Conservation (phyloP, 2,888 invertebrate species). For the Tipula confusa region DNA sequence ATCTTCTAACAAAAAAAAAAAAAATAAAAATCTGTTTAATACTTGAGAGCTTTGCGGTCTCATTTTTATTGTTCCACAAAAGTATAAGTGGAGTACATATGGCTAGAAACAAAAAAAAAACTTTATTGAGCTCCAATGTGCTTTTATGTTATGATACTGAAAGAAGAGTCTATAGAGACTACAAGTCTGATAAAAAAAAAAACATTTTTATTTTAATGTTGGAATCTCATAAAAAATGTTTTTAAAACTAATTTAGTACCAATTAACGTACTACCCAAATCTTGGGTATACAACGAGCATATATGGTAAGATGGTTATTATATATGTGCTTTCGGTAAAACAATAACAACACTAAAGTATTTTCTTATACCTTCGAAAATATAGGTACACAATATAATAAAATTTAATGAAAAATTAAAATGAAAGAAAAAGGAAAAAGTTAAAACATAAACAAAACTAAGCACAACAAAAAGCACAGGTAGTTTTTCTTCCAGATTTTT, state of each 20-base stretch:
- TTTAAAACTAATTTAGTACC: not conserved
- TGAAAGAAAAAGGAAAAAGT: not conserved
- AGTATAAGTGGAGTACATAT: not conserved
- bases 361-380: not conserved
- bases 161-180: not conserved
- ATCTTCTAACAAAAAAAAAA: not conserved
- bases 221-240: conserved; percentile 12
- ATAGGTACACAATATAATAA: not conserved
- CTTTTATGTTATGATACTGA: not conserved
- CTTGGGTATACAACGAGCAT: not conserved
- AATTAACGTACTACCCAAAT: conserved; percentile 16
- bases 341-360: not conserved
- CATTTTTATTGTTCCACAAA: not conserved
- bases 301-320: not conserved
- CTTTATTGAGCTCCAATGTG: not conserved
- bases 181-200: not conserved
- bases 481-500: not conserved
- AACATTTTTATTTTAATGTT: not conserved
- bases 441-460: conserved; percentile 12
- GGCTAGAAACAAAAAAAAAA: not conserved
- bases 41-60: not conserved
- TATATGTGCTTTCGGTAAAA: not conserved
- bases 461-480: conserved; percentile 14
- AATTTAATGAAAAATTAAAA: not conserved
- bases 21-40: not conserved